Evolutionary conservation across 1,140 invertebrate genomes (phyloP).

Genomic region (Cotesia glomerata): DNA sequence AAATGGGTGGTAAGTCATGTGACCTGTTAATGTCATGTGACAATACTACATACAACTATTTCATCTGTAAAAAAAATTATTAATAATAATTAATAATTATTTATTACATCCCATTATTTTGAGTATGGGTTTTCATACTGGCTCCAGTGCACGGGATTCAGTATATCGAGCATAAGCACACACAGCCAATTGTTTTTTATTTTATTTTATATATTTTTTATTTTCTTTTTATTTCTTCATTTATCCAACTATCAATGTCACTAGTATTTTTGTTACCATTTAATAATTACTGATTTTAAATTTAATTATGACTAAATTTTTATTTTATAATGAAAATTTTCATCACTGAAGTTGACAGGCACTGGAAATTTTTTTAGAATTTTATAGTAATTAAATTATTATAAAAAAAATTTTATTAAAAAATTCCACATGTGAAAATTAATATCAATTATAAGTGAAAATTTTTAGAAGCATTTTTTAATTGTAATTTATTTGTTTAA

Average conservation of each 20-base stretch:
- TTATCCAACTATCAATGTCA: not conserved
- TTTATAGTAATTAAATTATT: too few relatives aligned
- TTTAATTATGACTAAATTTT: too few relatives aligned
- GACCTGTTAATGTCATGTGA: conserved; percentile 61
- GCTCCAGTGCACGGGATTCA: not conserved
- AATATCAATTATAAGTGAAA: too few relatives aligned
- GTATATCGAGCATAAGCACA: conserved; percentile 15
- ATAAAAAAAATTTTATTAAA: too few relatives aligned
- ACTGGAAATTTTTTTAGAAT: too few relatives aligned
- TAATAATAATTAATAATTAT: not conserved
- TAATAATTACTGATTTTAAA: not conserved
- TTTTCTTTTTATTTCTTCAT: too few relatives aligned
- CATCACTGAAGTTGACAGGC: too few relatives aligned
- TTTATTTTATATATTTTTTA: too few relatives aligned
- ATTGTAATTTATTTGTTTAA: too few relatives aligned
- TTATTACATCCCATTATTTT: conserved; percentile 12
- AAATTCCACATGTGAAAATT: too few relatives aligned
- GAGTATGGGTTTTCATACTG: conserved; percentile 4
- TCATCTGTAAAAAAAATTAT: conserved; percentile 21
- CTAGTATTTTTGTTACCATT: not conserved
- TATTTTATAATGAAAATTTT: too few relatives aligned
- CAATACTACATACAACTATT: conserved; percentile 43
- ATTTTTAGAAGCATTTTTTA: too few relatives aligned
- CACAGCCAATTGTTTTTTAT: not conserved
- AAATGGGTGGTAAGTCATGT: conserved; percentile 69